Conservation (phyloP, 2,113 vertebrate genomes). For the Plecturocebus donacophilus region DNA sequence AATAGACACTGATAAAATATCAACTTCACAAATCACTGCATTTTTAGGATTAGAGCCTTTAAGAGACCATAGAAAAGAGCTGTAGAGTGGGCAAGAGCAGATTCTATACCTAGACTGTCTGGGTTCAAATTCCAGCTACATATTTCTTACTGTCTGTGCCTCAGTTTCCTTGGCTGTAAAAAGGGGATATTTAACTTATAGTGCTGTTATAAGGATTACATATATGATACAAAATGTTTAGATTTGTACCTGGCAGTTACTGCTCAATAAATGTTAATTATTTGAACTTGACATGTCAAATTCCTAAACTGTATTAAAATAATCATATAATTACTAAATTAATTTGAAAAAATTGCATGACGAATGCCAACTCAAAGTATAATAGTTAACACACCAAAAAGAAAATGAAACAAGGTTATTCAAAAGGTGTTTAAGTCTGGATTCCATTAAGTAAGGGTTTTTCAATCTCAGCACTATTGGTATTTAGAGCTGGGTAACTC, state of each 20-base stretch:
- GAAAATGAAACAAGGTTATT: background rate
- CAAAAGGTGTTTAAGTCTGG: background rate
- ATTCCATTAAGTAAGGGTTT: slow-evolving; percentile 3
- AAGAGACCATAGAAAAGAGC: background rate
- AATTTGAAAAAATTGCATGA: background rate
- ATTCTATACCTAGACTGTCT: background rate
- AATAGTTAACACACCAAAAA: slow-evolving; percentile 27
- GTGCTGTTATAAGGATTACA: background rate
- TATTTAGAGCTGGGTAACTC: background rate
- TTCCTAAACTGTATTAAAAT: slow-evolving; percentile 37
- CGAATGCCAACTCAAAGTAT: background rate
- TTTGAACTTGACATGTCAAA: slow-evolving; percentile 10
- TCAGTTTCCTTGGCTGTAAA: background rate
- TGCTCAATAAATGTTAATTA: slow-evolving; percentile 18
- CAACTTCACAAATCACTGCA: background rate
- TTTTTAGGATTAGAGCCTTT: background rate
- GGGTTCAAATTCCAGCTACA: background rate
- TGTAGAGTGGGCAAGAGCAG: background rate
- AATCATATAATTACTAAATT: background rate
- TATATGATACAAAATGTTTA: background rate
- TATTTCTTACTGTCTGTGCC: background rate
- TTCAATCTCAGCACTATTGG: background rate
- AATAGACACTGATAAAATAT: background rate
- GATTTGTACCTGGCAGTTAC: background rate
- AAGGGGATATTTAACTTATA: background rate